Evolutionary conservation across 2,797 vertebrate species (phyloP).

Genomic region (Sebastes alutus): DNA sequence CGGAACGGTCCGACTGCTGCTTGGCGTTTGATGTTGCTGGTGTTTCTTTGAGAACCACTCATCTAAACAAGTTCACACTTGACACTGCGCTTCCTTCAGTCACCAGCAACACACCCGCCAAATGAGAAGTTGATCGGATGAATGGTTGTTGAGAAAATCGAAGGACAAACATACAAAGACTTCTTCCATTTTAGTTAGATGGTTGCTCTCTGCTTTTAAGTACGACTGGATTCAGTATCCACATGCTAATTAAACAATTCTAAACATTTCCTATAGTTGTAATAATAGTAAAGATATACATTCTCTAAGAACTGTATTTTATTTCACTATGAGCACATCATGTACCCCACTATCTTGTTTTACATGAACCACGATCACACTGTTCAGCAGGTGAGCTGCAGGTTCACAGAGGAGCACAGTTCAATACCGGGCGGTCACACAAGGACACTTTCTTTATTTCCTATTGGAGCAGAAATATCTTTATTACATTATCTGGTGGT

Average conservation of each 20-base stretch:
- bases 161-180: background rate
- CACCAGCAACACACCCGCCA: background rate
- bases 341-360: background rate
- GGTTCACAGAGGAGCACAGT: constrained; percentile 15
- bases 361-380: background rate
- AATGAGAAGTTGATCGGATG: background rate
- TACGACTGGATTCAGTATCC: background rate
- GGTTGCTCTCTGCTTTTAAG: background rate
- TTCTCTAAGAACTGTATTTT: background rate
- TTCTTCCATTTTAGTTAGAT: background rate
- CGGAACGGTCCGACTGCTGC: background rate
- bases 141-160: background rate
- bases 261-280: background rate
- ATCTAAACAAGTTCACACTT: background rate
- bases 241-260: background rate
- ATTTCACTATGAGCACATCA: background rate
- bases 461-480: constrained; percentile 78
- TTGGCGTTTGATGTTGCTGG: background rate
- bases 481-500: constrained; percentile 73
- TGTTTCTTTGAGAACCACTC: background rate
- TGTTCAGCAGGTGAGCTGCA: constrained; percentile 23
- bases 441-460: constrained; percentile 68
- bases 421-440: constrained; percentile 51
- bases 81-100: background rate
- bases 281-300: background rate